phyloP scores from a whole-genome alignment of 2,888 invertebrate genomes.

The Phrixothrix hirtus region DNA sequence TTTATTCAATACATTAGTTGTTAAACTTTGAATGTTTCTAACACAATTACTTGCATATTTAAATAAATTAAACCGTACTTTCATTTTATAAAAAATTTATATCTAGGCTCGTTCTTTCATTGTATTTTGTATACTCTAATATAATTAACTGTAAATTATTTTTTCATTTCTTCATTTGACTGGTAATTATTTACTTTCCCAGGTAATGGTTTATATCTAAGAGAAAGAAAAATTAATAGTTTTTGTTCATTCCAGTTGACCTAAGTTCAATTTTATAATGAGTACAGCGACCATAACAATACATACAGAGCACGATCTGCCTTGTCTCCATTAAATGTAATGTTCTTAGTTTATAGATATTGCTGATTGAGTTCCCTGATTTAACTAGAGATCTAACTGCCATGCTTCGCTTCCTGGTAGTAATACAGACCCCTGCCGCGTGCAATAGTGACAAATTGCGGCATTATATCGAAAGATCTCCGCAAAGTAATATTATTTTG shows the following conservation, averaged over 20 bases:
- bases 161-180: slow-evolving; percentile 17
- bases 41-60: too few species aligned
- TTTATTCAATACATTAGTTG: too few species aligned
- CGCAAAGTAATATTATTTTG: slow-evolving; percentile 22
- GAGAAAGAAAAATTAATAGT: slow-evolving; percentile 23
- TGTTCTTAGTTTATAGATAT: slow-evolving; percentile 46
- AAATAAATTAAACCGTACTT: too few species aligned
- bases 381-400: slow-evolving; percentile 39
- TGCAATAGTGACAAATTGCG: slow-evolving; percentile 45
- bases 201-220: slow-evolving; percentile 18
- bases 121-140: too few species aligned
- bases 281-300: slow-evolving; percentile 49
- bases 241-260: slow-evolving; percentile 40
- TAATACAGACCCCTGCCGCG: slow-evolving; percentile 38
- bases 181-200: slow-evolving; percentile 24
- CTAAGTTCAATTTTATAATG: slow-evolving; percentile 53
- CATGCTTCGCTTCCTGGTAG: slow-evolving; percentile 38
- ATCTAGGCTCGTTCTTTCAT: too few species aligned
- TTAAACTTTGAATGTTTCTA: too few species aligned
- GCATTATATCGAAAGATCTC: slow-evolving; percentile 40
- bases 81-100: too few species aligned
- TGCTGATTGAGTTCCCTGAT: slow-evolving; percentile 46
- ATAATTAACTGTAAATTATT: too few species aligned
- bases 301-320: slow-evolving; percentile 49
- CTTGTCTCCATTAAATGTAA: slow-evolving; percentile 45